phyloP scores from a whole-genome alignment of 2,797 vertebrate species.

The Scarus forsteni region DNA sequence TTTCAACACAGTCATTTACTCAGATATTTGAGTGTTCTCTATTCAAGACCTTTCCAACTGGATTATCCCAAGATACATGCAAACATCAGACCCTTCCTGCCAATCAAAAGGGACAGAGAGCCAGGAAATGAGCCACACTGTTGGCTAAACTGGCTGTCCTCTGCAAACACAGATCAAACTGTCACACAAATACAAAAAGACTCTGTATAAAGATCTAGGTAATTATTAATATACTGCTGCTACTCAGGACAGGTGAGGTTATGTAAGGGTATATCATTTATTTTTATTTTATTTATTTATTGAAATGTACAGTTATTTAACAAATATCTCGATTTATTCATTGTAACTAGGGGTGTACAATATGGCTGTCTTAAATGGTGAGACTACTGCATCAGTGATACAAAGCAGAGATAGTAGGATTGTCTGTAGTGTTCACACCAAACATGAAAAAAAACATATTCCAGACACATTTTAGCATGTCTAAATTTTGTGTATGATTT shows the following conservation, averaged over 20 bases:
- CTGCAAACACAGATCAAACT: not conserved
- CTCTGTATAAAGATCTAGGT: not conserved
- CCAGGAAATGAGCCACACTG: not conserved
- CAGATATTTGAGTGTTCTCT: not conserved
- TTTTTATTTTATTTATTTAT: no score
- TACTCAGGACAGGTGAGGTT: not conserved
- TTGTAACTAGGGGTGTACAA: no score
- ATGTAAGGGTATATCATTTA: not conserved
- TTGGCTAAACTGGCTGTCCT: not conserved
- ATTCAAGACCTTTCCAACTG: conserved; percentile 1
- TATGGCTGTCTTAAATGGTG: no score
- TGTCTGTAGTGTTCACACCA: no score
- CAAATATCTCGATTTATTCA: no score
- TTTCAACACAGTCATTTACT: not conserved
- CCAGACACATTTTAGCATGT: no score
- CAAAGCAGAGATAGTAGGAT: no score
- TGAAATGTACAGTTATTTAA: no score
- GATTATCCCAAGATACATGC: conserved; percentile 6
- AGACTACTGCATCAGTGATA: no score
- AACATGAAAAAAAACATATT: no score
- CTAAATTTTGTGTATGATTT: no score
- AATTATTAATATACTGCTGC: not conserved
- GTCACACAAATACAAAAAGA: not conserved
- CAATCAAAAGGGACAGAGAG: not conserved
- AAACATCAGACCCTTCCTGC: not conserved